Percentiles rank a stretch among this genome's conserved stretches.
Evolutionary conservation across 2,113 vertebrate genomes (phyloP).

Genomic region (Cervus canadensis): DNA sequence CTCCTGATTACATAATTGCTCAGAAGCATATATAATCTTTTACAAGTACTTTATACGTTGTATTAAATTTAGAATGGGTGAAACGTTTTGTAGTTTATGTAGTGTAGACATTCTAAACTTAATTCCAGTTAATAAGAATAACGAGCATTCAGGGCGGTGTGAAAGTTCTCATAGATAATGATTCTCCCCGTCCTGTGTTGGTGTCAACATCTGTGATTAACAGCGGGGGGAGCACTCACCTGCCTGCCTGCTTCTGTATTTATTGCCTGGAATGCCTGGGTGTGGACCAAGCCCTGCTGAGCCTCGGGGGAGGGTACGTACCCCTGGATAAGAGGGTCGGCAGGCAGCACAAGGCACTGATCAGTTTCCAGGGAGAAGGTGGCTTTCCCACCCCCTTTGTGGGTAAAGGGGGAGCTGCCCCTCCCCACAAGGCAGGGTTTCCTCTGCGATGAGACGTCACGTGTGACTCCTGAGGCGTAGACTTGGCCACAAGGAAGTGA

Average conservation of each 20-base stretch:
- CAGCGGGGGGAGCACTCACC: neutral
- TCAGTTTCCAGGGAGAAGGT: neutral
- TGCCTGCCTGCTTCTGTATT: neutral
- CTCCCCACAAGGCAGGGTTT: neutral
- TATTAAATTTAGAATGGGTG: neutral
- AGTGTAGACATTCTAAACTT: neutral
- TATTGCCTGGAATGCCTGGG: neutral
- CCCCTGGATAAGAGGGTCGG: neutral
- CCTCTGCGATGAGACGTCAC: neutral
- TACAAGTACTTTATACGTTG: neutral
- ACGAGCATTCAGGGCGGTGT: neutral
- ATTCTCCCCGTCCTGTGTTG: neutral
- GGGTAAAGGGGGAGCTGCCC: neutral
- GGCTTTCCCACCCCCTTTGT: neutral
- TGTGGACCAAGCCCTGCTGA: neutral
- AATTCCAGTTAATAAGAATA: neutral
- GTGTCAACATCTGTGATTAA: neutral
- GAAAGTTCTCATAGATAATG: neutral
- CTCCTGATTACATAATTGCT: neutral
- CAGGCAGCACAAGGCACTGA: neutral
- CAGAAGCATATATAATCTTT: neutral
- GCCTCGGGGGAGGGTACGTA: neutral
- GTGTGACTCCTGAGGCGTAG: neutral
- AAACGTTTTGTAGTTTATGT: neutral
- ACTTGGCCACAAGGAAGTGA: accelerated